Evolutionary conservation across 2,888 invertebrate species (phyloP).

Genomic region (Baronia brevicornis): DNA sequence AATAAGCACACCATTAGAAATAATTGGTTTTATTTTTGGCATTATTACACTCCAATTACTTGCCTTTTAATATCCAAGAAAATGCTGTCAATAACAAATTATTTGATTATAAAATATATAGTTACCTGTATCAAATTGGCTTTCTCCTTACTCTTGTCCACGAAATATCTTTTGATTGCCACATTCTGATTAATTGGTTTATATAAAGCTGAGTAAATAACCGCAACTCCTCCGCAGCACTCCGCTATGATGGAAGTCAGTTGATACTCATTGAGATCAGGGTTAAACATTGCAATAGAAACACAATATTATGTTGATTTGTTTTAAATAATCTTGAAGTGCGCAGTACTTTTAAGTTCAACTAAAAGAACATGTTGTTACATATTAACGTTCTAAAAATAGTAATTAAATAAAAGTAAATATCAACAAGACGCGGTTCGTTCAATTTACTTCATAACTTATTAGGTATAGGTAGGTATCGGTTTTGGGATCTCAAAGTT

Average conservation of each 20-base stretch:
- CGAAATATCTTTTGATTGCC: constrained; percentile 84
- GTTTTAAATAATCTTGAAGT: too few relatives aligned
- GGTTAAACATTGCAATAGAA: constrained; percentile 69
- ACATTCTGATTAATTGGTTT: constrained; percentile 79
- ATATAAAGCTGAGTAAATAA: constrained; percentile 82
- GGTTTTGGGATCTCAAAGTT: too few relatives aligned
- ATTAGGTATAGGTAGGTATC: too few relatives aligned
- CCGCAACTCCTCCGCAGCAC: constrained; percentile 81
- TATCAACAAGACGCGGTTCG: constrained; percentile 15
- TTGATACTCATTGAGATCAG: constrained; percentile 78
- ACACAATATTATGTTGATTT: constrained; percentile 6
- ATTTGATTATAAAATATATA: background rate
- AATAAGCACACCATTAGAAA: too few relatives aligned
- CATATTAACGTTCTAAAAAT: constrained; percentile 19
- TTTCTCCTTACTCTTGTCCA: constrained; percentile 81
- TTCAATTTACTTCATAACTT: too few relatives aligned
- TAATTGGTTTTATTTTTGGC: too few relatives aligned
- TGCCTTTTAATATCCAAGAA: too few relatives aligned
- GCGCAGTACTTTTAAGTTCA: too few relatives aligned
- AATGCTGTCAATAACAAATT: too few relatives aligned
- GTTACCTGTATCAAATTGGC: constrained; percentile 74
- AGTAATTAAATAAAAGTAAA: constrained; percentile 15
- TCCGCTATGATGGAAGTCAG: constrained; percentile 80
- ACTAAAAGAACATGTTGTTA: constrained; percentile 16
- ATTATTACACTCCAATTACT: too few relatives aligned